Conservation (phyloP, 2,888 invertebrate species). For the Xylota segnis region DNA sequence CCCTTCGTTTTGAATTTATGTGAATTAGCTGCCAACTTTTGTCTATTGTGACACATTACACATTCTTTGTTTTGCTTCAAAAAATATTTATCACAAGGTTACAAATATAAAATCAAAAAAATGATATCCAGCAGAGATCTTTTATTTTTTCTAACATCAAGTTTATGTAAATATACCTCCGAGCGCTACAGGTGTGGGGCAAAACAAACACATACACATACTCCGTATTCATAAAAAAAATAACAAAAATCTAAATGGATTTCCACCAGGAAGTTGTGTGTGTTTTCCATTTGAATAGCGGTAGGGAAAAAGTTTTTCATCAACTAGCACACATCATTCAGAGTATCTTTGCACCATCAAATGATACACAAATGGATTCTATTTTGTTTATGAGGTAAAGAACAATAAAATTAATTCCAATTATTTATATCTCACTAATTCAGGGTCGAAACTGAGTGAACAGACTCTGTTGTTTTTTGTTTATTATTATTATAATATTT, state of each 20-base stretch:
- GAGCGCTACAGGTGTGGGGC: constrained; percentile 45
- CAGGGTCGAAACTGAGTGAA: constrained; percentile 46
- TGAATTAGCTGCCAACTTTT: constrained; percentile 38
- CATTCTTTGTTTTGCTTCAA: constrained; percentile 8
- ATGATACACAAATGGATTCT: constrained; percentile 34
- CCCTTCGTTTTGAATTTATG: constrained; percentile 40
- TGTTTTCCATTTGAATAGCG: constrained; percentile 42
- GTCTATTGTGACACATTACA: constrained; percentile 56
- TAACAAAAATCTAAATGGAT: constrained; percentile 34
- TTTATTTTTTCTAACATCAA: constrained; percentile 5
- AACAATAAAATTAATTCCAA: constrained; percentile 66
- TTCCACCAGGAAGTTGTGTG: constrained; percentile 68
- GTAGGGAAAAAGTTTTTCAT: constrained; percentile 47
- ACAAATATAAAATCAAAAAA: constrained; percentile 24
- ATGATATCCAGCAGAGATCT: constrained; percentile 14
- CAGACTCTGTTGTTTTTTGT: not conserved
- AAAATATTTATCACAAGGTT: constrained; percentile 55
- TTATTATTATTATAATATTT: constrained; percentile 22
- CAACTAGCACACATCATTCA: constrained; percentile 50
- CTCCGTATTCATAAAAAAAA: constrained; percentile 4
- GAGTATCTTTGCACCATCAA: constrained; percentile 5
- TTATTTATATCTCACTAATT: constrained; percentile 56
- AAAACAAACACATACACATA: constrained; percentile 23
- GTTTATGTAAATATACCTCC: constrained; percentile 32
- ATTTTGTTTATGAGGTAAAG: constrained; percentile 28